A percentile compares a stretch with the other conserved stretches of the same genome.
Conservation (phyloP, 1,140 invertebrate genomes). For the Oncopeltus fasciatus region DNA sequence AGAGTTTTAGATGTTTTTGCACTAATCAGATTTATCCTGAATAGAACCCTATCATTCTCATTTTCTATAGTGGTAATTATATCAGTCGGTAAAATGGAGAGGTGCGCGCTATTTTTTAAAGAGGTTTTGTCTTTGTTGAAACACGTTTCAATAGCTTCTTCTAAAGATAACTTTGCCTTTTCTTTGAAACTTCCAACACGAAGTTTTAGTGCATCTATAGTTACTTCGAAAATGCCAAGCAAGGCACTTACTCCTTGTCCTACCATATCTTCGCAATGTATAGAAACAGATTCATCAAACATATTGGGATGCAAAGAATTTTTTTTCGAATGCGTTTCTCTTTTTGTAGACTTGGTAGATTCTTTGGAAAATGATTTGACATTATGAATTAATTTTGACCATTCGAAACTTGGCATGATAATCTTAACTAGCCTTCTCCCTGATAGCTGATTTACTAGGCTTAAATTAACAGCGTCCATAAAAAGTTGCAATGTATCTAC, state of each 20-base stretch:
- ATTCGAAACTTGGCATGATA: neutral
- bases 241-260: neutral
- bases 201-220: neutral
- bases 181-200: neutral
- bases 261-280: neutral
- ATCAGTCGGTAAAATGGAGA: slow-evolving; percentile 13
- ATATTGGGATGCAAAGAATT: neutral
- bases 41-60: slow-evolving; percentile 34
- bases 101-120: neutral
- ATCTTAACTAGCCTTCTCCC: neutral
- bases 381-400: neutral
- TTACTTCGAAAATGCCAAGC: neutral
- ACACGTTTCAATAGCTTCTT: neutral
- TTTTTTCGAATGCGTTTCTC: neutral
- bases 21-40: slow-evolving; percentile 32
- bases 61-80: slow-evolving; percentile 32
- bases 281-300: neutral
- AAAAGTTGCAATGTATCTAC: slow-evolving; percentile 18
- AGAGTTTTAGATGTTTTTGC: slow-evolving; percentile 15
- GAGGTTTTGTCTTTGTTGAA: neutral
- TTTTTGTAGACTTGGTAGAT: neutral
- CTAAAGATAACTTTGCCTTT: neutral
- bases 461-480: slow-evolving; percentile 12
- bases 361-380: neutral
- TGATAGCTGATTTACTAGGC: neutral